These are phyloP conservation scores for Trypoxylus dichotomus DNA, from an alignment of 1,140 invertebrate genomes.

Conservation along the genomic window DNA sequence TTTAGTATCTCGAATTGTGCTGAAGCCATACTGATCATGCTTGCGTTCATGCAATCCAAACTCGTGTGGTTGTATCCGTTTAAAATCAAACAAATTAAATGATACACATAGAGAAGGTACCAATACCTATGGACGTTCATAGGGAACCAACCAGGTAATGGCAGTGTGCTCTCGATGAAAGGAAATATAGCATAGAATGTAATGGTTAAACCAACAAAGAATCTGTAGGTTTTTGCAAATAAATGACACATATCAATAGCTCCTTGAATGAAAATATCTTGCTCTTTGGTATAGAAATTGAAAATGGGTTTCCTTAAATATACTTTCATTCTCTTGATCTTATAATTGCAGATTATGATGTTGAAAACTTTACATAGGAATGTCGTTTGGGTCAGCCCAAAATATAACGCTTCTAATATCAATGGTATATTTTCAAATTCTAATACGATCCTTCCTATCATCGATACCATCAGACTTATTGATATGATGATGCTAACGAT, in stretches of 20 bases:
- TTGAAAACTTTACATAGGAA: conserved; percentile 33
- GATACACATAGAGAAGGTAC: conserved; percentile 7
- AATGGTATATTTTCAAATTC: conserved; percentile 30
- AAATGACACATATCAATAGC: neutral
- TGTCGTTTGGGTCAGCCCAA: conserved; percentile 32
- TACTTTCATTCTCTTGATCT: neutral
- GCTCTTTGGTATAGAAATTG: neutral
- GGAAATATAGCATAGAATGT: conserved; percentile 34
- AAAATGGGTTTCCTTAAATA: conserved; percentile 25
- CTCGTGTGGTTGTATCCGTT: conserved; percentile 26
- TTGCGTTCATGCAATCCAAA: conserved; percentile 21
- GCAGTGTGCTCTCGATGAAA: conserved; percentile 30
- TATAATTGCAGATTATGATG: conserved; percentile 27
- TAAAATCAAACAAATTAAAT: conserved; percentile 3
- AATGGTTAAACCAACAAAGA: conserved; percentile 25
- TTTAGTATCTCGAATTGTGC: conserved; percentile 36
- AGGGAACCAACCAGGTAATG: conserved; percentile 35
- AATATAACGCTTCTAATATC: conserved; percentile 32
- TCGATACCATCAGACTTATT: conserved; percentile 21
- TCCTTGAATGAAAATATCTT: conserved; percentile 10
- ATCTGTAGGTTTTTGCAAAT: conserved; percentile 17
- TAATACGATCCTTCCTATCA: neutral
- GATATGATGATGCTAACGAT: neutral
- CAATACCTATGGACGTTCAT: conserved; percentile 29
- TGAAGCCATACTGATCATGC: conserved; percentile 32